phyloP scores from a whole-genome alignment of 2,113 vertebrate genomes.

The Chrysemys picta region DNA sequence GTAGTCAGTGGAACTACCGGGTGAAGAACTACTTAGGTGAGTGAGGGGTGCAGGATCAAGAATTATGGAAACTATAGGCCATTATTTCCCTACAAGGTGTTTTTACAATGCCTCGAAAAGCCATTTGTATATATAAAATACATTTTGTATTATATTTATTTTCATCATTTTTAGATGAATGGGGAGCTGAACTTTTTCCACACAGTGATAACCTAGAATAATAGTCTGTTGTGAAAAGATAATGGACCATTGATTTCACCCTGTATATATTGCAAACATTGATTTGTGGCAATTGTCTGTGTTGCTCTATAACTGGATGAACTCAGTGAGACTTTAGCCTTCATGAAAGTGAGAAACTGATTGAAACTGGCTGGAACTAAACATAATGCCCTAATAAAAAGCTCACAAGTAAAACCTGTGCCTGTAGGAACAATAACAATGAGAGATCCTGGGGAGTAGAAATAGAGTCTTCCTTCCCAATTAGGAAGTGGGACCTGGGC shows the following conservation, averaged over 20 bases:
- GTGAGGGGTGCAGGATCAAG: background rate
- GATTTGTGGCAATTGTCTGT: background rate
- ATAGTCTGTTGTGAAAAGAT: constrained; percentile 1
- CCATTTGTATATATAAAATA: background rate
- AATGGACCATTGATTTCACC: background rate
- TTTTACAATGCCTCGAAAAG: background rate
- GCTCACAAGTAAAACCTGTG: background rate
- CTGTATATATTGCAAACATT: background rate
- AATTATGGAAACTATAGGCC: background rate
- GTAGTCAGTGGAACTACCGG: background rate
- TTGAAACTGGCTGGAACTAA: background rate
- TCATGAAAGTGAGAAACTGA: background rate
- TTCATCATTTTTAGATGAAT: constrained; percentile 36
- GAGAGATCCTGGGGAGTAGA: background rate
- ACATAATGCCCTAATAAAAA: background rate
- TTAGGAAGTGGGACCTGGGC: background rate
- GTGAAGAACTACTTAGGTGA: constrained; percentile 2
- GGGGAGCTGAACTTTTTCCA: constrained; percentile 51
- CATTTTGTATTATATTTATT: background rate
- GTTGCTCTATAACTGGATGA: background rate
- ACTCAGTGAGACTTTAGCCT: background rate
- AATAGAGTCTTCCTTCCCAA: background rate
- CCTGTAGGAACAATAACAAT: background rate
- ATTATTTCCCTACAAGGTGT: background rate
- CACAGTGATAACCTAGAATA: constrained; percentile 34